These are phyloP conservation scores for Vireo altiloquus DNA, from an alignment of 2,113 vertebrate genomes.

Conservation along the genomic window DNA sequence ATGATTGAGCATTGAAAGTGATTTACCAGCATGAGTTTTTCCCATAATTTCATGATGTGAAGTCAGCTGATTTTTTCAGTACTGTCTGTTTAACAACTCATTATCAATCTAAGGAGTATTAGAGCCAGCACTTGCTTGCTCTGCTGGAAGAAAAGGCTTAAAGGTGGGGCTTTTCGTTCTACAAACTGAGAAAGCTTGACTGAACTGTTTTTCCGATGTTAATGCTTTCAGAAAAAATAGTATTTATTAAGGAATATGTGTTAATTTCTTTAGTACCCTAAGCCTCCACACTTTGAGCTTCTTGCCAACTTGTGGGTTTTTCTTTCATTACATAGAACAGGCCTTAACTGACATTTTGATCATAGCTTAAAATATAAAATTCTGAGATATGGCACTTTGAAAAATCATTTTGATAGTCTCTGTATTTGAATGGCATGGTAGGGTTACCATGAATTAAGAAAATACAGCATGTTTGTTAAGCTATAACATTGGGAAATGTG, in stretches of 20 bases:
- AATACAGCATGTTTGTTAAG: conserved; percentile 70
- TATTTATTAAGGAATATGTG: neutral
- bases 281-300: neutral
- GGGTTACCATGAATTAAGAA: conserved; percentile 60
- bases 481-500: conserved; percentile 60
- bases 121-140: neutral
- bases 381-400: conserved; percentile 62
- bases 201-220: conserved; percentile 29
- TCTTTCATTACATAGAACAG: conserved; percentile 50
- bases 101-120: neutral
- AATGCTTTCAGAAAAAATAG: conserved; percentile 42
- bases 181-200: conserved; percentile 1
- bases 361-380: conserved; percentile 34
- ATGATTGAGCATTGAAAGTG: neutral
- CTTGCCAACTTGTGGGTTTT: conserved; percentile 29
- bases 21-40: neutral
- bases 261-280: conserved; percentile 23
- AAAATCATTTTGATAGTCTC: conserved; percentile 60
- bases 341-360: conserved; percentile 57
- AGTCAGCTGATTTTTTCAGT: conserved; percentile 11
- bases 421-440: conserved; percentile 65
- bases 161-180: conserved; percentile 20
- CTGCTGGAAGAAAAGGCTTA: neutral
- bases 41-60: conserved; percentile 31
- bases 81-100: neutral